These are phyloP conservation scores for Darevskia nairensis DNA, from an alignment of 2,797 vertebrate genomes.

Conservation along the genomic window DNA sequence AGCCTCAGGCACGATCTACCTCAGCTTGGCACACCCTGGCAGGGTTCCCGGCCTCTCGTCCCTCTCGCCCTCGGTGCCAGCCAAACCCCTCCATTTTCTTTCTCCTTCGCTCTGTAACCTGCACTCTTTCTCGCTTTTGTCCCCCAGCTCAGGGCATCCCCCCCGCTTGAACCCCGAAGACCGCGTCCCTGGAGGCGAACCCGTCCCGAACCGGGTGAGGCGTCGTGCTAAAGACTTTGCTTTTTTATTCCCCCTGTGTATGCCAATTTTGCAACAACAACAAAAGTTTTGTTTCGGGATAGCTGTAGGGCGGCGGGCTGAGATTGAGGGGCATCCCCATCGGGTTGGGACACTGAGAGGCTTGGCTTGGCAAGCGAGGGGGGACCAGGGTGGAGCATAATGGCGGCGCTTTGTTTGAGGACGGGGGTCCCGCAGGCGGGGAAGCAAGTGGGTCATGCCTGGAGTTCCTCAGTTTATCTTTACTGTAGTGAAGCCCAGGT, in stretches of 20 bases:
- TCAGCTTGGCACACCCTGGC: conserved; percentile 42
- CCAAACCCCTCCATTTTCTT: conserved; percentile 46
- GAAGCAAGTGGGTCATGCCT: no score
- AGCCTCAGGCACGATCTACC: background rate
- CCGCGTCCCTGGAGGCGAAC: conserved; percentile 12
- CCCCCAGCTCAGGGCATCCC: background rate
- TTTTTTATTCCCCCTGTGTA: background rate
- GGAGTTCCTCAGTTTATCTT: background rate
- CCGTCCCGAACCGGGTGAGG: conserved; percentile 41
- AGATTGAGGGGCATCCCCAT: background rate
- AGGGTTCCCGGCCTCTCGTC: conserved; percentile 35
- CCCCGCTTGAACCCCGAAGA: conserved; percentile 13
- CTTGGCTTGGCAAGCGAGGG: background rate
- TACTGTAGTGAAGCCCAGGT: background rate
- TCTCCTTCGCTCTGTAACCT: conserved; percentile 22
- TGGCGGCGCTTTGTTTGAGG: background rate
- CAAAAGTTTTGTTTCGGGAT: background rate
- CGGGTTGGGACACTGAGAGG: background rate
- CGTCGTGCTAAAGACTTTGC: background rate
- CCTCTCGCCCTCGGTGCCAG: conserved; percentile 38
- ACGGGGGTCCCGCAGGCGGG: background rate
- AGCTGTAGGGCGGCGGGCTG: background rate
- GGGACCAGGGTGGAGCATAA: background rate
- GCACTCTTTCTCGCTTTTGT: background rate
- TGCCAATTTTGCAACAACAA: conserved; percentile 18